These are phyloP conservation scores for Acanthis flammea DNA, from an alignment of 2,797 vertebrate species.

Conservation along the genomic window DNA sequence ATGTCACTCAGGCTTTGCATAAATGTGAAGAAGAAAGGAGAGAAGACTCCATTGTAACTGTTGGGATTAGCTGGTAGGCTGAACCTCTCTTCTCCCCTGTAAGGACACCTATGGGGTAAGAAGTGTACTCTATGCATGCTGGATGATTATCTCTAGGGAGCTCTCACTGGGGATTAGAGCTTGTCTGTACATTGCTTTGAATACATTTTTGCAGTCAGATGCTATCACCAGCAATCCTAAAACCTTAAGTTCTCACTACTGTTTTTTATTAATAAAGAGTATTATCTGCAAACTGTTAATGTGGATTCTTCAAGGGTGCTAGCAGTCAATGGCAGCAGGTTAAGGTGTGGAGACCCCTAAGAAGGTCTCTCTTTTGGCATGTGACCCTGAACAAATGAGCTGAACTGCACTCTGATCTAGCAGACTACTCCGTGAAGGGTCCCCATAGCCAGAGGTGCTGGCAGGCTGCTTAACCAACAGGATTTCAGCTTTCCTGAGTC, in stretches of 20 bases:
- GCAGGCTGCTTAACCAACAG: background rate
- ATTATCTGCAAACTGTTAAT: background rate
- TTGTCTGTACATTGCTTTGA: background rate
- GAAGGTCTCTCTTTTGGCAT: background rate
- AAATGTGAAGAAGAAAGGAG: background rate
- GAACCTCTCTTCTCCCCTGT: background rate
- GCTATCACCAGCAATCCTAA: background rate
- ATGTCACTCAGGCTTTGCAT: background rate
- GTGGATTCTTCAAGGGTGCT: background rate
- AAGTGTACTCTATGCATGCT: background rate
- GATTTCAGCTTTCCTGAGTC: background rate
- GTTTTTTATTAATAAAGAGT: background rate
- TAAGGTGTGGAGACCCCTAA: background rate
- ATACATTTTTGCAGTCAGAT: background rate
- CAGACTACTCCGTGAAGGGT: background rate
- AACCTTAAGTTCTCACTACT: background rate
- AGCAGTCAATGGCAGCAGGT: background rate
- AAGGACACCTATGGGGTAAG: background rate
- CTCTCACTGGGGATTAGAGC: background rate
- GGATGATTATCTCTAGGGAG: background rate
- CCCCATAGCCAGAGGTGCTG: background rate
- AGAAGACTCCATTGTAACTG: background rate
- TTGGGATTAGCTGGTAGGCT: background rate
- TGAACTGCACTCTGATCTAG: background rate
- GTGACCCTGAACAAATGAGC: background rate